phyloP scores from a whole-genome alignment of 2,113 vertebrate genomes.

The Elaphurus davidianus region DNA sequence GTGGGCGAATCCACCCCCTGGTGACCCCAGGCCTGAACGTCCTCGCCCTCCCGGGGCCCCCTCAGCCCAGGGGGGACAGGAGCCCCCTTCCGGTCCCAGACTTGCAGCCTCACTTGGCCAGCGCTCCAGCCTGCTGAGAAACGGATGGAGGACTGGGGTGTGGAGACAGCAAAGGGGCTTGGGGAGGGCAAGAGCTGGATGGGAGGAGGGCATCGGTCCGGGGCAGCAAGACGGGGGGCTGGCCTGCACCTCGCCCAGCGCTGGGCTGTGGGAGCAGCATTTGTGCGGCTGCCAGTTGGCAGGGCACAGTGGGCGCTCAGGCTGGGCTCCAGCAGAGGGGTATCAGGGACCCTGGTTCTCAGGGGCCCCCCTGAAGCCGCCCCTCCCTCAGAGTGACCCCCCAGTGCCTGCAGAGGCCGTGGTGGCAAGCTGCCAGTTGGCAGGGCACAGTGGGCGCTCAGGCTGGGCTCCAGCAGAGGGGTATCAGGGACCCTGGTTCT shows the following conservation, averaged over 20 bases:
- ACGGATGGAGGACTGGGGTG: accelerated
- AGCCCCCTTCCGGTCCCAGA: neutral
- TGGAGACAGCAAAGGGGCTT: accelerated
- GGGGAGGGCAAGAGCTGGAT: neutral
- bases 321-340: too few species aligned
- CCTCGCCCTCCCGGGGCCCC: neutral
- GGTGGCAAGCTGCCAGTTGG: accelerated
- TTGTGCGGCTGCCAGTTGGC: neutral
- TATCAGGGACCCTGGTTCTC: neutral
- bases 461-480: too few species aligned
- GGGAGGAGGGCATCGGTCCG: accelerated
- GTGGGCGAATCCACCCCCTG: accelerated
- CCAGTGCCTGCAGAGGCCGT: neutral
- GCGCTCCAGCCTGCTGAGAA: accelerated
- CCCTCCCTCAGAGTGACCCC: neutral
- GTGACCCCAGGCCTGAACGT: accelerated
- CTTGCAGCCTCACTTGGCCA: neutral
- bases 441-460: neutral
- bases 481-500: neutral
- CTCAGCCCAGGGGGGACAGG: neutral
- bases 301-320: neutral
- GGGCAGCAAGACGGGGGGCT: accelerated
- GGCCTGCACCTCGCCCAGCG: accelerated
- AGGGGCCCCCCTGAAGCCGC: neutral
- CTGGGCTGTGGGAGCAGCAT: accelerated